These are phyloP conservation scores for Bellardia pandia DNA, from an alignment of 2,888 invertebrate genomes.

Conservation along the genomic window DNA sequence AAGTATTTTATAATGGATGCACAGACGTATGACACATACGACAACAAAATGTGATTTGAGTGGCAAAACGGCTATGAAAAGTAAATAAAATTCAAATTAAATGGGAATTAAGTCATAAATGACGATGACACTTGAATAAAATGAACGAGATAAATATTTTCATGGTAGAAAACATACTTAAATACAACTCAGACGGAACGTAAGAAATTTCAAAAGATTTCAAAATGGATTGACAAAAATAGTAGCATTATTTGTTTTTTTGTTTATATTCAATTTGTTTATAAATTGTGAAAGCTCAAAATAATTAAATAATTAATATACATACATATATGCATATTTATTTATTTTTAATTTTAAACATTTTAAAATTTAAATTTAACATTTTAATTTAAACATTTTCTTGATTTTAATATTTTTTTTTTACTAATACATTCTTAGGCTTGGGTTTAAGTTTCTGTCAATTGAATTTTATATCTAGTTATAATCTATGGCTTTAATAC, in stretches of 20 bases:
- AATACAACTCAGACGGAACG: not conserved
- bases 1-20: slow-evolving; percentile 62
- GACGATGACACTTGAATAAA: slow-evolving; percentile 70
- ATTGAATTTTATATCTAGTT: too few relatives aligned
- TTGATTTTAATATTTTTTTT: too few relatives aligned
- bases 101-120: slow-evolving; percentile 73
- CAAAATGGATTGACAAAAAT: not conserved
- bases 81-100: slow-evolving; percentile 73
- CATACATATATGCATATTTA: too few relatives aligned
- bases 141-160: slow-evolving; percentile 62
- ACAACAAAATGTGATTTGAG: slow-evolving; percentile 46
- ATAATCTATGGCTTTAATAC: too few relatives aligned
- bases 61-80: slow-evolving; percentile 71
- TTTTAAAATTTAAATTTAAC: too few relatives aligned
- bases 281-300: not conserved
- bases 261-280: not conserved
- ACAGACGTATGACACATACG: slow-evolving; percentile 19
- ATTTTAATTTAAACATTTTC: too few relatives aligned
- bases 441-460: too few relatives aligned
- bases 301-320: too few relatives aligned
- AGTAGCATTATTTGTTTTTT: not conserved
- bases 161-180: slow-evolving; percentile 18
- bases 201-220: slow-evolving; percentile 17
- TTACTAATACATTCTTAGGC: too few relatives aligned
- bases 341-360: too few relatives aligned